Evolutionary conservation across 2,888 invertebrate species (phyloP), one percentile per base, ranked within the genome.

Genomic region (Panopea generosa): DNA sequence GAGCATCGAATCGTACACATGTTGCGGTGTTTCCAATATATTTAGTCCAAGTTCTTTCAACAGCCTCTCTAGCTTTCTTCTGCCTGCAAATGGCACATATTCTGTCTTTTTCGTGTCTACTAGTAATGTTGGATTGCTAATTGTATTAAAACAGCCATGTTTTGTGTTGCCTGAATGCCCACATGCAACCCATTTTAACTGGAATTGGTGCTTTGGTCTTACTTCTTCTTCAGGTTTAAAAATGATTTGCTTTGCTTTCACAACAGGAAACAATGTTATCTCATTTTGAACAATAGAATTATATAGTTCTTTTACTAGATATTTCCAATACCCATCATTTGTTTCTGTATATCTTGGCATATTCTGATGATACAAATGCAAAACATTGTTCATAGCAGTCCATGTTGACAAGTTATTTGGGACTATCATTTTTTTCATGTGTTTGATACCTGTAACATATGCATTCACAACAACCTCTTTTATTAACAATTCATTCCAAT

Each of bases 401-500:
- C 7, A 16, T 18, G 45, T 45, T 45, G 45, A 4, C 6, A 45
- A 4, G 6, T 45, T 45, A 14, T 59, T n/a, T 20, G 33, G 1
- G 16, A 22, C 16, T 11, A 45, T 7, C 4, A 45, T 6, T 2
- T 43, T 9, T 47, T 82, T 76, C 26, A 80, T 14, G 1, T 45
- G 20, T 7, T 56, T 16, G 11, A 86, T 33, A 2, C 76, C 72
- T 9, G 57, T 45, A 6, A 87, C 65, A 60, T 90, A 91, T 2
- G 87, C 85, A 6, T 85, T 86, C 2, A 86, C 85, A 55, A 90
- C 78, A 7, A 90, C 81, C 18, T 82, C 40, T 14, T 62, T 47
- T 14, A 90, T 26, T 14, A 90, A 33, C 14, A 69, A 59, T 20
- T 76, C 61, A 78, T 91, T 91, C 91, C 91, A 91, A n/a, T 84